phyloP scores from a whole-genome alignment of 2,888 invertebrate species.

The Charanyca ferruginea region DNA sequence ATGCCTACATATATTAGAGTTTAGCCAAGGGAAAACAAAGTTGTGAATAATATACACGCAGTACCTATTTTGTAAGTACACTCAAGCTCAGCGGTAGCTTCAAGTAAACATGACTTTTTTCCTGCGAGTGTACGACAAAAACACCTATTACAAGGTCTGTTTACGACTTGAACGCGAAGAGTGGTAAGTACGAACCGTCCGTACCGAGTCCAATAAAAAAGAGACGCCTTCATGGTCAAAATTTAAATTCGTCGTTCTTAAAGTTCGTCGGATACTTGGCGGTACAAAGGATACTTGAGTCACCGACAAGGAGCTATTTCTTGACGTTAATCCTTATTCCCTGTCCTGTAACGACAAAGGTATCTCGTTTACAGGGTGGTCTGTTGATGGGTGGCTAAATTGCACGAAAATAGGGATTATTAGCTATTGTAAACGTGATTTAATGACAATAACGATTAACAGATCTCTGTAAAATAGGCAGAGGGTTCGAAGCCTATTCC shows the following conservation, averaged over 20 bases:
- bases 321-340: constrained; percentile 65
- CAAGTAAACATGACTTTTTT: constrained; percentile 49
- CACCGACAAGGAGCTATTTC: constrained; percentile 54
- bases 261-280: constrained; percentile 50
- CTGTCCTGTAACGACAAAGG: constrained; percentile 51
- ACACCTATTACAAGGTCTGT: constrained; percentile 53
- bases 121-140: constrained; percentile 48
- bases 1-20: background rate
- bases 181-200: constrained; percentile 35
- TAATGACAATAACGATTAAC: constrained; percentile 9
- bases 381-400: constrained; percentile 47
- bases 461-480: constrained; percentile 1
- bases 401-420: constrained; percentile 10
- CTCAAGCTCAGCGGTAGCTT: constrained; percentile 38
- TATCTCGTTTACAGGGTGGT: constrained; percentile 64
- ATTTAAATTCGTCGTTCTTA: constrained; percentile 51
- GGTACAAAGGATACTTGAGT: constrained; percentile 46
- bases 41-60: constrained; percentile 15
- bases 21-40: constrained; percentile 14
- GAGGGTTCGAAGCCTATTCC: background rate
- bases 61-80: constrained; percentile 20
- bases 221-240: constrained; percentile 43
- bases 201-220: constrained; percentile 49
- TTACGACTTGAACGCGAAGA: constrained; percentile 44
- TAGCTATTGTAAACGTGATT: constrained; percentile 17